Evolutionary conservation across 2,797 vertebrate species (phyloP), one percentile per base, ranked within the genome.

Genomic region (Acrocephalus scirpaceus): DNA sequence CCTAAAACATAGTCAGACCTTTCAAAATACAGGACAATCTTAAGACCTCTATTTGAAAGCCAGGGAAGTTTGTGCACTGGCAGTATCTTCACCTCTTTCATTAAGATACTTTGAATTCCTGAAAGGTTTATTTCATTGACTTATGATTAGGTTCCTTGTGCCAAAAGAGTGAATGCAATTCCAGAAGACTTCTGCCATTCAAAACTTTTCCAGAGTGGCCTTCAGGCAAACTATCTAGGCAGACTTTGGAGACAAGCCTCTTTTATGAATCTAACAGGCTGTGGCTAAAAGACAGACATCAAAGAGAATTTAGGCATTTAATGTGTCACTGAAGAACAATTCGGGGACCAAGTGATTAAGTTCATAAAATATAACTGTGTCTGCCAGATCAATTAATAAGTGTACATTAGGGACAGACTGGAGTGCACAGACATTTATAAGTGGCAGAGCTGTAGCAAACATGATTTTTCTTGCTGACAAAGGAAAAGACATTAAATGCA

Each of bases 401-500:
- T 47, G 47, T 57, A n/a, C 47, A 19, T 75, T 84, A 79, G 71
- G 53, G 93, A 64, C 48, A 87, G 81, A 42, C n/a, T 54, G 77
- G 77, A 86, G 58, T 40, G 18, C 66, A 62, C 51, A 70, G 70
- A 85, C n/a, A 40, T 76, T 87, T 81, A 1, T 85, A 93, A 89
- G 56, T 77, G 69, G 61, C 72, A 92, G 53, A 86, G 81, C 57
- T 74, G 65, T 78, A 72, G 83, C 81, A 90, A 95, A 80, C 69
- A 65, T 34, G 38, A 74, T 91, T 95, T 95, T 85, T 87, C 71
- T 73, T 96, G 71, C 81, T 89, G 88, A 54, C 74, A 67, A 34
- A 79, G 61, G 25, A 93, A 50, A 71, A 67, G 38, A 71, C 34
- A 57, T 88, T 87, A 89, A n/a, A 60, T 82, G 38, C 67, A 94